These are phyloP conservation scores for Phytoseiulus persimilis DNA, from an alignment of 2,888 invertebrate species.

Conservation along the genomic window DNA sequence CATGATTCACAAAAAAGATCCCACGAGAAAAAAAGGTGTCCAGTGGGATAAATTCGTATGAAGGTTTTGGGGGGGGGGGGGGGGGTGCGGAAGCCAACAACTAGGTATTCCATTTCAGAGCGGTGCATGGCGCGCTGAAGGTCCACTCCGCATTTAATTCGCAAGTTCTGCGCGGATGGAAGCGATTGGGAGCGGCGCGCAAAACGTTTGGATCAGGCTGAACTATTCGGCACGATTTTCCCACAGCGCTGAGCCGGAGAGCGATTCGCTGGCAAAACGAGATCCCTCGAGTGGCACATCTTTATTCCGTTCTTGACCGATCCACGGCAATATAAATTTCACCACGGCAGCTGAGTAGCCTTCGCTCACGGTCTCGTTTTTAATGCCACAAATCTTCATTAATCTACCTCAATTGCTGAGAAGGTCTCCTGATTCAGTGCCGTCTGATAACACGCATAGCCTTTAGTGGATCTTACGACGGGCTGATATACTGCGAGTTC, in stretches of 20 bases:
- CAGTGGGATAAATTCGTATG: no score
- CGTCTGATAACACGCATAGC: background rate
- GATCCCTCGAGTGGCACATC: background rate
- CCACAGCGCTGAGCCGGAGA: background rate
- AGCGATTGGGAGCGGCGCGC: no score
- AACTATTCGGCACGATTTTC: background rate
- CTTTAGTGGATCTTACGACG: background rate
- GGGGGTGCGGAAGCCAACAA: no score
- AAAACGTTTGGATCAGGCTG: no score
- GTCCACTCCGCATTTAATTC: no score
- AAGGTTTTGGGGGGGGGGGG: no score
- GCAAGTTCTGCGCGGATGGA: no score
- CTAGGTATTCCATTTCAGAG: no score
- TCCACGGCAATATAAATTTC: background rate
- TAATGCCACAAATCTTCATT: background rate
- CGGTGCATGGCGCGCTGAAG: no score
- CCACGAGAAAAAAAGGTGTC: no score
- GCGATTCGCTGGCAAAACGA: background rate
- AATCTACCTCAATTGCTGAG: background rate
- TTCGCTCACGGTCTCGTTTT: background rate
- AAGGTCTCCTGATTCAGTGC: background rate
- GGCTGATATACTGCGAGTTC: background rate
- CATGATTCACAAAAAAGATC: no score
- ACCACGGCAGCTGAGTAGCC: background rate
- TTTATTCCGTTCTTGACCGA: background rate